Evolutionary conservation across 2,888 invertebrate genomes (phyloP).

Genomic region (Xanthorhoe designata): DNA sequence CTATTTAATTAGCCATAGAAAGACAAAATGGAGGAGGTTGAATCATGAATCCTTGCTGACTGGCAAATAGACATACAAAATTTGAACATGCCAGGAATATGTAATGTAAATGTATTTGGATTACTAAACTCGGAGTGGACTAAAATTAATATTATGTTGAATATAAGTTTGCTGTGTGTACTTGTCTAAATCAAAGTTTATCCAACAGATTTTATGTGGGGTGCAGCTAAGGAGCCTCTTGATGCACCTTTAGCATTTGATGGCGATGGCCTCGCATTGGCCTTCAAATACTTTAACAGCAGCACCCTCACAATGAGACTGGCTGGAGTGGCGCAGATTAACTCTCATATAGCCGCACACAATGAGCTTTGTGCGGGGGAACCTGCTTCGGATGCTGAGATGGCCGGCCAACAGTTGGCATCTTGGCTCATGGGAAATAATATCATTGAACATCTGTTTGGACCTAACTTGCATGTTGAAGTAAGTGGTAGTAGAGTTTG

Average conservation of each 20-base stretch:
- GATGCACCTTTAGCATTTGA: conserved; percentile 95
- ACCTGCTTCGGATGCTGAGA: conserved; percentile 93
- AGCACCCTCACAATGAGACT: conserved; percentile 97
- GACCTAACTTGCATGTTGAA: conserved; percentile 98
- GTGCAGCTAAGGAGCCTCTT: conserved; percentile 95
- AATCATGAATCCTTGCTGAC: too few relatives aligned
- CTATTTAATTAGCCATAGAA: too few relatives aligned
- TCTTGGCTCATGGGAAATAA: conserved; percentile 95
- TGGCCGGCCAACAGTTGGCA: conserved; percentile 93
- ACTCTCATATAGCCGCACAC: conserved; percentile 95
- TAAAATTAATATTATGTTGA: background rate
- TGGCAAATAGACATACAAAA: too few relatives aligned
- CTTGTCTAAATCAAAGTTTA: background rate
- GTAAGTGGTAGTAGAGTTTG: conserved; percentile 75
- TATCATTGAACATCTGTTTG: conserved; percentile 97
- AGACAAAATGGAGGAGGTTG: too few relatives aligned
- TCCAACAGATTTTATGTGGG: conserved; percentile 95
- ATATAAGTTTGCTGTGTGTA: background rate
- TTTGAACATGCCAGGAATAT: too few relatives aligned
- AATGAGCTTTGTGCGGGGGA: conserved; percentile 96
- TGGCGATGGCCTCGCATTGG: conserved; percentile 94
- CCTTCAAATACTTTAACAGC: conserved; percentile 98
- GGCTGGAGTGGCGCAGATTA: conserved; percentile 97
- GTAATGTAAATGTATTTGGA: too few relatives aligned
- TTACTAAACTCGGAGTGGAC: too few relatives aligned